phyloP scores from a whole-genome alignment of 2,113 vertebrate genomes.

The Cepphus grylle region DNA sequence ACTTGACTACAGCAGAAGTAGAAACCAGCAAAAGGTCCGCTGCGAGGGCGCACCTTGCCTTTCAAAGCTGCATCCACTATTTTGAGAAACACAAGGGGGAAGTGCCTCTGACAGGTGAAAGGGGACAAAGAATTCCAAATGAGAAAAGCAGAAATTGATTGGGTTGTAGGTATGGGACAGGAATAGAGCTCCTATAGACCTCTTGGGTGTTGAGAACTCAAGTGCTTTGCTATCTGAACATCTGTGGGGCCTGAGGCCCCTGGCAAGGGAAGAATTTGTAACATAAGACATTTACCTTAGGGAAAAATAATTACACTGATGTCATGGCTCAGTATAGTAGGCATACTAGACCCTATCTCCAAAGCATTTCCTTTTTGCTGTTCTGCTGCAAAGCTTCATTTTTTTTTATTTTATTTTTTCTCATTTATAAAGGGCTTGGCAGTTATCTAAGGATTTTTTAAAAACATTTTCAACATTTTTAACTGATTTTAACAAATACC shows the following conservation, averaged over 20 bases:
- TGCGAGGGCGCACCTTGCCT: background rate
- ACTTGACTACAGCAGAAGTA: background rate
- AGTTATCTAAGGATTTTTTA: background rate
- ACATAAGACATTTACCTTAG: constrained; percentile 45
- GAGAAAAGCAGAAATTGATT: background rate
- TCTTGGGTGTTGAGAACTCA: background rate
- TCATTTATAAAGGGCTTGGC: background rate
- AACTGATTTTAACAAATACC: background rate
- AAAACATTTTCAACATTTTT: background rate
- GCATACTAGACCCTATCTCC: constrained; percentile 27
- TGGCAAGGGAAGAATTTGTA: constrained; percentile 50
- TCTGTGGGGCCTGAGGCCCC: constrained; percentile 54
- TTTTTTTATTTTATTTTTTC: no score
- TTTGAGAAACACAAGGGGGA: background rate
- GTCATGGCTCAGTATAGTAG: constrained; percentile 34
- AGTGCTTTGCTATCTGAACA: constrained; percentile 22
- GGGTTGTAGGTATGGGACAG: background rate
- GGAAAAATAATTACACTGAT: constrained; percentile 56
- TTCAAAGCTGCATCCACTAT: background rate
- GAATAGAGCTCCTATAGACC: background rate
- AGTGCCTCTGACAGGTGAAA: background rate
- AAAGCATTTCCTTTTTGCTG: constrained; percentile 50
- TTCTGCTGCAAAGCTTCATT: background rate
- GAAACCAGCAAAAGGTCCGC: background rate
- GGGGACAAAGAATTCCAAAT: background rate